A percentile compares a stretch with the other conserved stretches of the same genome.
Evolutionary conservation across 2,888 invertebrate genomes (phyloP).

Genomic region (Corbicula japonica): DNA sequence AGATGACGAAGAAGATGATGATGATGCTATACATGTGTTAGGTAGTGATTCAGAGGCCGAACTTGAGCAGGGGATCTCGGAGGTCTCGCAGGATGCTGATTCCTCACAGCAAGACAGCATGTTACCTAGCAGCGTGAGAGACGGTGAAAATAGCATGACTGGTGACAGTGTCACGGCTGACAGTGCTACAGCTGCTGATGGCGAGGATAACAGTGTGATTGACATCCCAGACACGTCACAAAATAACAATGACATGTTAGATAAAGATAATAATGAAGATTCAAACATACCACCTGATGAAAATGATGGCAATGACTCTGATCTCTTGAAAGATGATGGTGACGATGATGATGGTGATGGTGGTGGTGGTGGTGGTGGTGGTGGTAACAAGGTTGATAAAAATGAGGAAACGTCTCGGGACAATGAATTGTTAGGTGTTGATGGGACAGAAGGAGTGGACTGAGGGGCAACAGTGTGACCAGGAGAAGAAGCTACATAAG

Average conservation of each 20-base stretch:
- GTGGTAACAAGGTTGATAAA: neutral
- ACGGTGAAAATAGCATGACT: no score
- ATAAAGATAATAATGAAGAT: conserved; percentile 6
- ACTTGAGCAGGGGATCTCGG: conserved; percentile 23
- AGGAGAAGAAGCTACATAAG: neutral
- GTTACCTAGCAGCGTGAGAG: no score
- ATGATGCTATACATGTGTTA: conserved; percentile 48
- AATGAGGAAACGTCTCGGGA: conserved; percentile 4
- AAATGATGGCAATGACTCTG: conserved; percentile 31
- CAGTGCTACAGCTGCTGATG: neutral
- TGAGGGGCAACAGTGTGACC: neutral
- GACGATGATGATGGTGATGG: conserved; percentile 10
- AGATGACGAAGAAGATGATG: conserved; percentile 60
- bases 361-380: neutral
- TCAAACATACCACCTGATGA: conserved; percentile 1
- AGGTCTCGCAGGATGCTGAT: conserved; percentile 21
- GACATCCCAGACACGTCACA: neutral
- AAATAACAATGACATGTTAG: neutral
- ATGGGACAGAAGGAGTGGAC: conserved; percentile 18
- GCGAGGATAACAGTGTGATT: neutral
- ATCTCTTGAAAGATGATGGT: conserved; percentile 30
- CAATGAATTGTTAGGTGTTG: neutral
- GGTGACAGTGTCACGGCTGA: no score
- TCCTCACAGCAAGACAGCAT: conserved; percentile 11
- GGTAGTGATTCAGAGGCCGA: conserved; percentile 53